phyloP scores from a whole-genome alignment of 2,888 invertebrate species.

The Microctonus brassicae region DNA sequence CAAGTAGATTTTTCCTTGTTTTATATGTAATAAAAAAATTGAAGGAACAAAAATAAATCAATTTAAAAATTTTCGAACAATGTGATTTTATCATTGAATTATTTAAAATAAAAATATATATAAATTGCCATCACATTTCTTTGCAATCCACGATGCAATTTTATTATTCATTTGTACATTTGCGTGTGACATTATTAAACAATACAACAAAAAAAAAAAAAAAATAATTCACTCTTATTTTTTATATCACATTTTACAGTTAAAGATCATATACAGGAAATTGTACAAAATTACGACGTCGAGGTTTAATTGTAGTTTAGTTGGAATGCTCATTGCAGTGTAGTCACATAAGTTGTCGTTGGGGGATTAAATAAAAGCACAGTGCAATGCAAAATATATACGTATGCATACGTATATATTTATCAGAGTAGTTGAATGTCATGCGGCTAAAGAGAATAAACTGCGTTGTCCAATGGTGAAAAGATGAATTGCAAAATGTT shows the following conservation, averaged over 20 bases:
- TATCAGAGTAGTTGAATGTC: constrained; percentile 9
- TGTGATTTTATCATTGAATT: no score
- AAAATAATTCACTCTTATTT: no score
- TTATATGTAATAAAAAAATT: no score
- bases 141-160: no score
- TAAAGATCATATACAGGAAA: background rate
- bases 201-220: no score
- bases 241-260: background rate
- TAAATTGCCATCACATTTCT: no score
- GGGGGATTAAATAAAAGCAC: background rate
- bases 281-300: background rate
- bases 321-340: constrained; percentile 4
- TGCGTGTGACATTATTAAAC: no score
- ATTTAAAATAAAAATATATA: no score
- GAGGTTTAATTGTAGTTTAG: background rate
- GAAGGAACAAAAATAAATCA: no score
- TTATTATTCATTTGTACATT: no score
- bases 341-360: background rate
- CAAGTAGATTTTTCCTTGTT: background rate
- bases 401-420: background rate
- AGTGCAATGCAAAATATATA: background rate
- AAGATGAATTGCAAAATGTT: constrained; percentile 28
- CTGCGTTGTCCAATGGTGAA: background rate
- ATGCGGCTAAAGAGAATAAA: constrained; percentile 5
- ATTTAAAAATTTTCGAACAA: no score